Base-by-base conservation (phyloP, 2,888 invertebrate genomes). In the Adelphocoris suturalis region DNA sequence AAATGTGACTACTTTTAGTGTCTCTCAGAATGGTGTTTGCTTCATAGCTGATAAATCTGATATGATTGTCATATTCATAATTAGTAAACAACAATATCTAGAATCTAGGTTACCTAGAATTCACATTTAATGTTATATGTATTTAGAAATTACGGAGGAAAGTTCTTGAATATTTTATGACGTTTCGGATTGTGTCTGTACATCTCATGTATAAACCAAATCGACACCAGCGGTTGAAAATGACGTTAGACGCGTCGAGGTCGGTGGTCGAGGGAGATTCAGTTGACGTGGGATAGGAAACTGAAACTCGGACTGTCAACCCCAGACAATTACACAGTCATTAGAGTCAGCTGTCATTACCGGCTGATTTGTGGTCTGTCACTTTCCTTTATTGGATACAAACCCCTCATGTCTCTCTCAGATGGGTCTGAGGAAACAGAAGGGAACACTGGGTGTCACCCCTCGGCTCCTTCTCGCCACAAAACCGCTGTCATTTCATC, bases 281-380 rank as follows among this genome's bases (percentile, higher is more conserved):
- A 23, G 68, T 23, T 82, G 55, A 52, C 52, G 82, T 55, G 16
- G 57, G 47, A 75, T 19, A 28, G 86, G 86, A 75, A 86, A 86
- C 86, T 37, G 86, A 75, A 86, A 86, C 86, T 37, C 75, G n/a
- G 47, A 61, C 86, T 75, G 86, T 86, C 86, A 75, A 86, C 86
- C 76, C 75, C 86, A 86, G 86, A 86, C 86, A 86, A 86, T 86
- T 86, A 86, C 86, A 86, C 86, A 86, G 86, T 86, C 86, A 86
- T 86, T 86, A 86, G 86, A 86, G 86, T 86, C 86, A 86, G 86
- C 86, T 86, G 86, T 86, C 86, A 86, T 86, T 86, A 86, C 86
- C 46, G 86, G 86, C 68, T 86, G 86, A 86, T 86, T 86, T 86
- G 86, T 86, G 86, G 86, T 46, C 86, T 86, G 86, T 86, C 86